Percentiles rank a stretch among this genome's conserved stretches.
Conservation (phyloP, 2,797 vertebrate genomes). For the Phoxinus dragarum region DNA sequence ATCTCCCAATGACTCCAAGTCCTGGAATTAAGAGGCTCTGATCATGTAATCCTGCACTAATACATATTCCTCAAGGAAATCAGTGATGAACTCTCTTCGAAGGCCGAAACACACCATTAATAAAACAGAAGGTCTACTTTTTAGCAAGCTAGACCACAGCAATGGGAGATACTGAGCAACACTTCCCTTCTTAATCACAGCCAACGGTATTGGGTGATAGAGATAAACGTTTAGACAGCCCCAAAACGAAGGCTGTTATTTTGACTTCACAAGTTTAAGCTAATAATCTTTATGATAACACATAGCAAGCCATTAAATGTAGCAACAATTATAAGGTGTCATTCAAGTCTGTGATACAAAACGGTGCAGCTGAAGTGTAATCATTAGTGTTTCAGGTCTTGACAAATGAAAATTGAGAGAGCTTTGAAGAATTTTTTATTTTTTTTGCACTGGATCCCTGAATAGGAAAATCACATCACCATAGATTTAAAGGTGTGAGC, state of each 20-base stretch:
- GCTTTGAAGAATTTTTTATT: not conserved
- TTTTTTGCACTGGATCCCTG: not conserved
- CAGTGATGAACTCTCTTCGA: conserved; percentile 60
- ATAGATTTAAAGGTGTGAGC: not conserved
- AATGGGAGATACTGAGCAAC: conserved; percentile 51
- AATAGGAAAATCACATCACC: not conserved
- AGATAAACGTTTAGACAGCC: not conserved
- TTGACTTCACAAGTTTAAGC: not conserved
- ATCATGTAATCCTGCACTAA: conserved; percentile 60
- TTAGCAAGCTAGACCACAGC: conserved; percentile 54
- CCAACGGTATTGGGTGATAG: conserved; percentile 26
- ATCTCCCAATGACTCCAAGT: not conserved
- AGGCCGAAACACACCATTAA: conserved; percentile 65
- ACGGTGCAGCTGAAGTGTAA: not conserved
- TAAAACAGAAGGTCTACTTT: conserved; percentile 61
- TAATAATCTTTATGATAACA: not conserved
- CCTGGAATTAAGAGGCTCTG: conserved; percentile 30
- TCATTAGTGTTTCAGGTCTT: not conserved
- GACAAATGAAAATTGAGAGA: not conserved
- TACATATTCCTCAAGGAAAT: conserved; percentile 62
- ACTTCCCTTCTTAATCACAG: conserved; percentile 52
- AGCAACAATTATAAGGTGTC: not conserved
- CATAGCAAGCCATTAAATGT: not conserved
- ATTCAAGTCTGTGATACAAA: not conserved
- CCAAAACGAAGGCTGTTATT: not conserved